Evolutionary conservation across 2,797 vertebrate genomes (phyloP).

Genomic region (Amniataba percoides): DNA sequence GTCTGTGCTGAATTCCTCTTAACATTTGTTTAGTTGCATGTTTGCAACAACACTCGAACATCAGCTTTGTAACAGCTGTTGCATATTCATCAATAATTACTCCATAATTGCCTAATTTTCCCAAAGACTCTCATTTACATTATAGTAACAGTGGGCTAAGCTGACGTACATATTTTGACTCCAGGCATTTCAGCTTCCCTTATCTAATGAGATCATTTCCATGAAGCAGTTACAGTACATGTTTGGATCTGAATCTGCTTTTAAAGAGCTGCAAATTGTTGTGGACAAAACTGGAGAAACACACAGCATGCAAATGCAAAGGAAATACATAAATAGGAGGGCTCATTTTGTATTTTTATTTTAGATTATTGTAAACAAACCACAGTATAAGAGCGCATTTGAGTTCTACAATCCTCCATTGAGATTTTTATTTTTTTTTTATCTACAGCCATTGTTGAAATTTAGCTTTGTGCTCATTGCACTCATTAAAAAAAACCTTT

Average conservation of each 20-base stretch:
- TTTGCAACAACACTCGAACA: slow-evolving; percentile 13
- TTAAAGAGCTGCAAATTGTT: neutral
- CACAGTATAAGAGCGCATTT: neutral
- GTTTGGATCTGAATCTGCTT: neutral
- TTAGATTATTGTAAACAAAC: slow-evolving; percentile 23
- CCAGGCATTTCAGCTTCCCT: slow-evolving; percentile 4
- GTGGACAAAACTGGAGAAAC: slow-evolving; percentile 5
- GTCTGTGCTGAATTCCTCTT: slow-evolving; percentile 1
- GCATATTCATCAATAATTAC: slow-evolving; percentile 51
- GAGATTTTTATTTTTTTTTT: neutral
- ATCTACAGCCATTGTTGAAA: slow-evolving; percentile 33
- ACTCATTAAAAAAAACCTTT: neutral
- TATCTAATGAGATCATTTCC: slow-evolving; percentile 36
- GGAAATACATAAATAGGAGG: neutral
- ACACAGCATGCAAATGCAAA: slow-evolving; percentile 21
- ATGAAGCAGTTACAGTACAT: slow-evolving; percentile 5
- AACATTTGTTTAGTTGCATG: slow-evolving; percentile 11
- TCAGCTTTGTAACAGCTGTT: slow-evolving; percentile 42
- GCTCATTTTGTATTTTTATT: neutral
- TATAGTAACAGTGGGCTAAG: slow-evolving; percentile 19
- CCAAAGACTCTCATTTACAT: slow-evolving; percentile 39
- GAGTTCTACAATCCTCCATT: slow-evolving; percentile 13
- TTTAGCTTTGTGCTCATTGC: slow-evolving; percentile 42
- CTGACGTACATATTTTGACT: slow-evolving; percentile 22
- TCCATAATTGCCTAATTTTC: slow-evolving; percentile 34